These are phyloP conservation scores for Eledona agricola DNA, from an alignment of 2,888 invertebrate genomes.

Conservation along the genomic window DNA sequence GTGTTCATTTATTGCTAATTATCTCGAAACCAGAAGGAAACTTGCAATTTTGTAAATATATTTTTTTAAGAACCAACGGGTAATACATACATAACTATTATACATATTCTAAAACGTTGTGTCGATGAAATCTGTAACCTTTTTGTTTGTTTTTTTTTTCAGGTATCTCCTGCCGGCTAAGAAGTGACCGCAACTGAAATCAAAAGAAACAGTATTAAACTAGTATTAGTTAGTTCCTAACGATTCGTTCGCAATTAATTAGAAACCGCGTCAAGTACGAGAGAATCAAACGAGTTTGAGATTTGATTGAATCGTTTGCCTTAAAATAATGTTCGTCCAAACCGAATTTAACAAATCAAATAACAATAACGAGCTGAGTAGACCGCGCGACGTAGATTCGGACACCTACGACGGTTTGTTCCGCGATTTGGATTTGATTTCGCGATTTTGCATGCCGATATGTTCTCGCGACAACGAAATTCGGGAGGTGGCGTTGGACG, in stretches of 20 bases:
- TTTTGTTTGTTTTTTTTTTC: conserved; percentile 42
- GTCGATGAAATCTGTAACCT: not conserved
- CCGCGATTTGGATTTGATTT: conserved; percentile 63
- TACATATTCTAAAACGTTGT: too few species aligned
- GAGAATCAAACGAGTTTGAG: conserved; percentile 10
- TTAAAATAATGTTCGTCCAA: conserved; percentile 58
- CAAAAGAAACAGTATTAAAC: conserved; percentile 53
- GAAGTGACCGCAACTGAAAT: conserved; percentile 45
- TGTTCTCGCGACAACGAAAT: conserved; percentile 65
- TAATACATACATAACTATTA: too few species aligned
- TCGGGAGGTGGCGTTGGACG: conserved; percentile 64
- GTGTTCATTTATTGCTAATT: too few species aligned
- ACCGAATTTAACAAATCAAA: conserved; percentile 58
- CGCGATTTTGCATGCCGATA: conserved; percentile 65
- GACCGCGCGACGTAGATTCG: conserved; percentile 40
- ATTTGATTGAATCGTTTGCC: conserved; percentile 40
- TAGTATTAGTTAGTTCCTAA: conserved; percentile 55
- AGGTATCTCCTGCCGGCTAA: conserved; percentile 41
- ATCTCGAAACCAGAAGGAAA: too few species aligned
- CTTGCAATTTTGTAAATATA: too few species aligned
- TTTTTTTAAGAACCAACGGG: too few species aligned
- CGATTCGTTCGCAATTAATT: conserved; percentile 15
- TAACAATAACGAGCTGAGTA: conserved; percentile 56
- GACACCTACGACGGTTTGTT: conserved; percentile 52
- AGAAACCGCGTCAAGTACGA: not conserved